Percentiles rank a stretch among this genome's conserved stretches.
phyloP scores from a whole-genome alignment of 2,113 vertebrate species.

The Gallinago paraguaiae region DNA sequence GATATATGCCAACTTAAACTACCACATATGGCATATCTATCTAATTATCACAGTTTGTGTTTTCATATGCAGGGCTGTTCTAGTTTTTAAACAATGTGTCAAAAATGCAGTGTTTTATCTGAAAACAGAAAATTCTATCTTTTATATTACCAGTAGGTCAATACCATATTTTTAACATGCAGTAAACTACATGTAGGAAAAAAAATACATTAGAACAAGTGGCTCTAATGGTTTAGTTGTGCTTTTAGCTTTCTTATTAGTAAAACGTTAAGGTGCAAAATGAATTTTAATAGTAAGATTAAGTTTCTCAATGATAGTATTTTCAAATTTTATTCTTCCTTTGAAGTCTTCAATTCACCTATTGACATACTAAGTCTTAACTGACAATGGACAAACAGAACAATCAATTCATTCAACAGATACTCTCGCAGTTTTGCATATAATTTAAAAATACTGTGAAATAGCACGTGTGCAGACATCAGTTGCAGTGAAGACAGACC shows the following conservation, averaged over 20 bases:
- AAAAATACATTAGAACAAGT: not conserved
- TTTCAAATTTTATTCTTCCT: not conserved
- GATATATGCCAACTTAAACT: slow-evolving; percentile 66
- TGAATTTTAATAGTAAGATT: not conserved
- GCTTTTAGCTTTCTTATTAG: not conserved
- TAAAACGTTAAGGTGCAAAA: not conserved
- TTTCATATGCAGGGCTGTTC: slow-evolving; percentile 63
- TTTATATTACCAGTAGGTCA: not conserved
- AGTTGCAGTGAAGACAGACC: slow-evolving; percentile 22
- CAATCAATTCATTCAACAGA: not conserved
- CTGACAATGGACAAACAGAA: not conserved
- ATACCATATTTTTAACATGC: not conserved
- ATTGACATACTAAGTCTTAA: not conserved
- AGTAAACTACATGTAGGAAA: not conserved
- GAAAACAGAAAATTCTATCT: slow-evolving; percentile 53
- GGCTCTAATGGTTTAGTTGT: not conserved
- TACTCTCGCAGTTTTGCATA: not conserved
- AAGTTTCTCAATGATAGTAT: not conserved
- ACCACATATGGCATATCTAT: slow-evolving; percentile 62
- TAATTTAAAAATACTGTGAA: not conserved
- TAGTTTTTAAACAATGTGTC: slow-evolving; percentile 71
- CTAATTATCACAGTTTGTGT: slow-evolving; percentile 75
- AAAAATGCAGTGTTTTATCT: slow-evolving; percentile 49
- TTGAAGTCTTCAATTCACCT: not conserved
- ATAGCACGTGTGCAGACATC: not conserved